Conservation (phyloP, 2,113 vertebrate species). For the Microtus oregoni region DNA sequence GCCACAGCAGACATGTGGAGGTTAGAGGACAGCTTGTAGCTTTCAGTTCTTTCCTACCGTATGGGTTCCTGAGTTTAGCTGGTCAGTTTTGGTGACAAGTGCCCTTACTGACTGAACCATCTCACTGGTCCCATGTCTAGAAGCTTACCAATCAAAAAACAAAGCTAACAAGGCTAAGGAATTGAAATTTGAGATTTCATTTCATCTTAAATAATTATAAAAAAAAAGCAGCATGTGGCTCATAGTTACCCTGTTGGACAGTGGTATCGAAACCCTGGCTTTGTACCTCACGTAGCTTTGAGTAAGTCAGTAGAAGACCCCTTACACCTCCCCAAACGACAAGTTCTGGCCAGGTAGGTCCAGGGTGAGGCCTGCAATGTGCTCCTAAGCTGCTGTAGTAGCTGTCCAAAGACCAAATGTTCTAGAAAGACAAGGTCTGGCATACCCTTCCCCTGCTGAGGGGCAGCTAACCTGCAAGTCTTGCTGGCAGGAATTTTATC, state of each 20-base stretch:
- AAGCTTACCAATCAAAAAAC: not conserved
- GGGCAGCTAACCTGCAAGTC: not conserved
- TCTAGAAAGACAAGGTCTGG: not conserved
- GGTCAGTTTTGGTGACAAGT: not conserved
- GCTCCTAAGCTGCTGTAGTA: not conserved
- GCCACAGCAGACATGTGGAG: not conserved
- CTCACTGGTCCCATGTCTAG: not conserved
- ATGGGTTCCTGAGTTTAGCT: not conserved
- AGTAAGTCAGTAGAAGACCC: not conserved
- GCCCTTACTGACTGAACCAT: not conserved
- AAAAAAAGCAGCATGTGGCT: not conserved
- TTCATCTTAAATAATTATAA: constrained; percentile 23
- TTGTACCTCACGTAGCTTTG: not conserved
- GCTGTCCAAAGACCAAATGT: not conserved
- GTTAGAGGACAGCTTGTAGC: not conserved
- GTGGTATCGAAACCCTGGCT: not conserved
- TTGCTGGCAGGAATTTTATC: not conserved
- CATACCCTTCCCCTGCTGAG: not conserved
- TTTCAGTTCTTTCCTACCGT: not conserved
- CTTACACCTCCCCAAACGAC: not conserved
- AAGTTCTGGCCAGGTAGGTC: constrained; percentile 12
- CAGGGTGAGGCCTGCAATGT: not conserved
- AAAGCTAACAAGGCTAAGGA: not conserved
- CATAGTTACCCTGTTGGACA: not conserved
- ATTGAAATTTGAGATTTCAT: not conserved